phyloP scores from a whole-genome alignment of 2,113 vertebrate genomes.

The Ornithorhynchus anatinus region DNA sequence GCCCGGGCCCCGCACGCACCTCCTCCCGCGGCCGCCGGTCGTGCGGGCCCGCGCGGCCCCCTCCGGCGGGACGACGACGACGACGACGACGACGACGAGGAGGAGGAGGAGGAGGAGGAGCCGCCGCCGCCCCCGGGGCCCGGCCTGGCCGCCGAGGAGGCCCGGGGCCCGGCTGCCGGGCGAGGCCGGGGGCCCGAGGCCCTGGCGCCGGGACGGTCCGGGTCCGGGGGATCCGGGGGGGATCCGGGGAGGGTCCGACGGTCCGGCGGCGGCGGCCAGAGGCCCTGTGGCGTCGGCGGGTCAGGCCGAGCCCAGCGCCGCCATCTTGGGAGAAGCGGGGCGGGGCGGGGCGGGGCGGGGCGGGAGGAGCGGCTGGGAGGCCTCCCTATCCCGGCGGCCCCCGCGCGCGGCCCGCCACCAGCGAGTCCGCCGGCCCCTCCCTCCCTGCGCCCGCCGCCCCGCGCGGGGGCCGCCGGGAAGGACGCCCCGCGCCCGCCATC shows the following conservation, averaged over 20 bases:
- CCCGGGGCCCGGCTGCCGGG: neutral
- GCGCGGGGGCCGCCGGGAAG: constrained; percentile 23
- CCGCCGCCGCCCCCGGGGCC: constrained; percentile 10
- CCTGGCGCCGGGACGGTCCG: neutral
- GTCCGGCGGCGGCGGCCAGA: neutral
- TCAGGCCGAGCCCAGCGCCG: constrained; percentile 61
- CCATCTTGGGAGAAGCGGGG: constrained; percentile 67
- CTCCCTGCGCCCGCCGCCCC: constrained; percentile 8
- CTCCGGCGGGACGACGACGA: constrained; percentile 6
- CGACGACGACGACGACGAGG: neutral
- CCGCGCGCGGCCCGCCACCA: constrained; percentile 12
- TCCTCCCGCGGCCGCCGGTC: neutral
- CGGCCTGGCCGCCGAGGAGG: neutral
- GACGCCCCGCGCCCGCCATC: constrained; percentile 28
- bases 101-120: neutral
- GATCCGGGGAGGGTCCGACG: neutral
- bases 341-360: constrained; percentile 53
- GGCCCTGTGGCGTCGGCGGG: constrained; percentile 24
- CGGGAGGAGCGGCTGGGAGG: constrained; percentile 53
- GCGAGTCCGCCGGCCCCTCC: neutral
- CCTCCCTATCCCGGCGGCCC: constrained; percentile 61
- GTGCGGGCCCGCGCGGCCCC: neutral
- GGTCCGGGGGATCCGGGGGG: neutral
- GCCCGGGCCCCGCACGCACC: neutral
- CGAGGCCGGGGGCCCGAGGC: neutral